phyloP scores from a whole-genome alignment of 2,113 vertebrate species.

The Carlito syrichta region DNA sequence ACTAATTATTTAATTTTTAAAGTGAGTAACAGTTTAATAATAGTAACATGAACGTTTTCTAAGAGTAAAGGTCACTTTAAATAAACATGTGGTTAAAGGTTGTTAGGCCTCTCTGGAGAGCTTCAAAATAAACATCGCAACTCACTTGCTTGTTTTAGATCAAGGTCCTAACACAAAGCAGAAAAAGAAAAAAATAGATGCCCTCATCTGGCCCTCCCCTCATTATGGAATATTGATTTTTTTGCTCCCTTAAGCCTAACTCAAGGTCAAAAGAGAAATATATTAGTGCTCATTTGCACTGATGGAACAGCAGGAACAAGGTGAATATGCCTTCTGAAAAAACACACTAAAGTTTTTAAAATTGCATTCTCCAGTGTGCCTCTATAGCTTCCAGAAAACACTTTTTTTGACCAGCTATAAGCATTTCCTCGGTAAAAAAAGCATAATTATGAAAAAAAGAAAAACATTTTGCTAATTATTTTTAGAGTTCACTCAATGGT shows the following conservation, averaged over 20 bases:
- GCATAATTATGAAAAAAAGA: neutral
- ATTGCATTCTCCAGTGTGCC: neutral
- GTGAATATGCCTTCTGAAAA: neutral
- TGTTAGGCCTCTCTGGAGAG: neutral
- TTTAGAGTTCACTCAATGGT: neutral
- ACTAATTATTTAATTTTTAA: conserved; percentile 36
- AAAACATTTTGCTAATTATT: neutral
- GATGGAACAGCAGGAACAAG: neutral
- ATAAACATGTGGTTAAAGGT: neutral
- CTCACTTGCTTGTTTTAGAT: conserved; percentile 6
- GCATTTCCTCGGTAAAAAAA: conserved; percentile 10
- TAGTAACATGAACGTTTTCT: neutral
- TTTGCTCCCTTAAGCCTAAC: conserved; percentile 63
- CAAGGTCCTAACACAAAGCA: conserved; percentile 6
- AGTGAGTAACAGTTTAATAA: conserved; percentile 25
- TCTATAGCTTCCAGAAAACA: neutral
- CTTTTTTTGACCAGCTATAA: neutral
- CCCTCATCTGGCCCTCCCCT: neutral
- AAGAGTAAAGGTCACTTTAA: conserved; percentile 14
- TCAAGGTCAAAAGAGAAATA: conserved; percentile 71
- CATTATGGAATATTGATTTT: conserved; percentile 57
- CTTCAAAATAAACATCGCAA: neutral
- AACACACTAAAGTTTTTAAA: neutral
- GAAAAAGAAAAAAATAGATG: neutral
- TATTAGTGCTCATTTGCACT: conserved; percentile 5